Evolutionary conservation across 2,888 invertebrate species (phyloP), one percentile per base, ranked within the genome.

Genomic region (Bursaphelenchus okinawaensis): DNA sequence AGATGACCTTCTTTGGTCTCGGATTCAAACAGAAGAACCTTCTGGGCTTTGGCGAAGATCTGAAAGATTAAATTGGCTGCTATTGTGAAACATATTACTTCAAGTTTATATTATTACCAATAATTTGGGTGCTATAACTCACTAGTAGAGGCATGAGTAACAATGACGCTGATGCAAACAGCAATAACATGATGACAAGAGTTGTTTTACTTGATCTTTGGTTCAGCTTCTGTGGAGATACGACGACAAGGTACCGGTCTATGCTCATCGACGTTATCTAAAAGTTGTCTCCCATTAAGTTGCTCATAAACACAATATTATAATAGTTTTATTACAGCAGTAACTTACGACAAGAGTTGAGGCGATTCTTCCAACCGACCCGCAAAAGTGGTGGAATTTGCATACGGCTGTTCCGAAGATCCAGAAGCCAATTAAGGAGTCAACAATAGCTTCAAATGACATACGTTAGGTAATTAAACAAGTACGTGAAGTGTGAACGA

Each of bases 391-490:
- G 28, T 70, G 72, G 7, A 70, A 26, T 50, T 70, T 70, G 57
- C 70, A 70, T 16, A 65, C 66, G 4, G 52, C 51, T 16, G 63
- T 72, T 52, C 71, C 71, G 51, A 70, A 70, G 12, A 70, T 70
- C 70, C 70, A 70, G 54, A 70, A 70, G 4, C 70, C 70, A 28
- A 70, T 69, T 27, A 70, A 55, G 28, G 63, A 68, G n/a, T 70
- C 70, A 55, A 60, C 61, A n/a, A 70, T 70, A 9, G 69, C 71
- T 71, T 27, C 60, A n/a, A n/a, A n/a, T n/a, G n/a, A n/a, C n/a
- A n/a, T n/a, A n/a, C n/a, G n/a, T n/a, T n/a, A n/a, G n/a, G n/a
- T n/a, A n/a, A n/a, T n/a, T n/a, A n/a, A n/a, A n/a, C n/a, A n/a
- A n/a, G n/a, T n/a, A n/a, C n/a, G n/a, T n/a, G n/a, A n/a, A n/a